These are phyloP conservation scores for Rafetus swinhoei DNA, from an alignment of 2,113 vertebrate species.

Conservation along the genomic window DNA sequence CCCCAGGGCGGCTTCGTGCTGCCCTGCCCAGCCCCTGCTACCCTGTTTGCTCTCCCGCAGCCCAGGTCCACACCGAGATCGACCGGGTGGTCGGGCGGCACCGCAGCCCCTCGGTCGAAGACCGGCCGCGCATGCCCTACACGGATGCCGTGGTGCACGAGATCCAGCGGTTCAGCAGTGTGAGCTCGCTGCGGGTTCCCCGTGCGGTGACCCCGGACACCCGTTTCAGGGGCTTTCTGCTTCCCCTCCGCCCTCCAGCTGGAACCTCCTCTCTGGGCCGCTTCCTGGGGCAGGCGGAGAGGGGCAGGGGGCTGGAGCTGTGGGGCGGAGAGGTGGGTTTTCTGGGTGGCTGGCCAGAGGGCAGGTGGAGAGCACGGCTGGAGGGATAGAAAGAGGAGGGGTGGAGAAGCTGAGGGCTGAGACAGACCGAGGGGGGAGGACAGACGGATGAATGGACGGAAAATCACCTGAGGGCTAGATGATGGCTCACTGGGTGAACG, in stretches of 20 bases:
- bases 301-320: background rate
- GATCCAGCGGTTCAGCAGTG: background rate
- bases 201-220: background rate
- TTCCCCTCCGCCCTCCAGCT: background rate
- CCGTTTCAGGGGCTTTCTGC: background rate
- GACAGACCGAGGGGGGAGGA: background rate
- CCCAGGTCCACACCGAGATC: background rate
- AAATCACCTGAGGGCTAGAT: background rate
- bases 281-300: background rate
- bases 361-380: too few species aligned
- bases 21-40: background rate
- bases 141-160: background rate
- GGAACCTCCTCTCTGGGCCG: too few species aligned
- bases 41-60: fast-evolving
- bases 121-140: background rate
- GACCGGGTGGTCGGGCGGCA: background rate
- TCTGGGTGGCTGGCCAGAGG: too few species aligned
- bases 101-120: background rate
- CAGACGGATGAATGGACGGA: background rate
- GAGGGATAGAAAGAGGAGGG: background rate
- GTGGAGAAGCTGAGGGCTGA: background rate
- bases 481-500: background rate
- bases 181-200: background rate
- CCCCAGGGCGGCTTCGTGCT: too few species aligned
- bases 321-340: background rate